Percentiles rank a stretch among this genome's conserved stretches.
Conservation (phyloP, 37 sponge, comb jelly and placozoan species). For the Petrosia ficiformis region DNA sequence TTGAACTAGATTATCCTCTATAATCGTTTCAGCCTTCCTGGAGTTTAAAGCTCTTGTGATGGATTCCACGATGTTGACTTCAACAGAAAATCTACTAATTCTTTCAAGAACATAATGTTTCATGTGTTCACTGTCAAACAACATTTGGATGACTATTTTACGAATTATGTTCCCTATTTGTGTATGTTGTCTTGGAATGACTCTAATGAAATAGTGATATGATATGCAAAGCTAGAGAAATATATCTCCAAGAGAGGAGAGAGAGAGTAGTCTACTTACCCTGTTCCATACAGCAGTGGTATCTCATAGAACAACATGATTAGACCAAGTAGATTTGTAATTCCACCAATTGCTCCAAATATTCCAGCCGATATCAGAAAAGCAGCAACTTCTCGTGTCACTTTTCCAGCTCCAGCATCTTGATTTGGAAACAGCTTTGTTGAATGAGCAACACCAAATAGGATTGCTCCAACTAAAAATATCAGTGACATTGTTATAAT, state of each 20-base stretch:
- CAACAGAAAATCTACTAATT: constrained; percentile 43
- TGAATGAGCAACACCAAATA: constrained; percentile 19
- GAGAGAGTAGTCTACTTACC: constrained; percentile 18
- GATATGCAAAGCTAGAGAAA: not conserved
- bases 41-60: constrained; percentile 51
- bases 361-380: constrained; percentile 67
- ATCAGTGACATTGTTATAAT: constrained; percentile 17
- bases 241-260: not conserved
- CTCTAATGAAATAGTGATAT: constrained; percentile 25
- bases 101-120: constrained; percentile 53
- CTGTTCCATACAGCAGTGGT: constrained; percentile 62
- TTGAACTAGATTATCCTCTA: constrained; percentile 31
- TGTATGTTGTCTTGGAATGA: constrained; percentile 53
- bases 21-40: constrained; percentile 27
- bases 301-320: constrained; percentile 67
- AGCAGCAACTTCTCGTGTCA: constrained; percentile 13
- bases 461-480: constrained; percentile 20
- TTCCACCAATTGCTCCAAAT: constrained; percentile 70
- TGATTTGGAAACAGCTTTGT: not conserved
- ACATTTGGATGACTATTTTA: constrained; percentile 53
- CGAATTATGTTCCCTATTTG: constrained; percentile 61
- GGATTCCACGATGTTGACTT: constrained; percentile 41
- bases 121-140: constrained; percentile 65
- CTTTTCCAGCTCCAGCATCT: not conserved
- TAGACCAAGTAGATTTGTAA: constrained; percentile 59